Conservation (phyloP, 2,888 invertebrate species). For the Ormyrus labotus region DNA sequence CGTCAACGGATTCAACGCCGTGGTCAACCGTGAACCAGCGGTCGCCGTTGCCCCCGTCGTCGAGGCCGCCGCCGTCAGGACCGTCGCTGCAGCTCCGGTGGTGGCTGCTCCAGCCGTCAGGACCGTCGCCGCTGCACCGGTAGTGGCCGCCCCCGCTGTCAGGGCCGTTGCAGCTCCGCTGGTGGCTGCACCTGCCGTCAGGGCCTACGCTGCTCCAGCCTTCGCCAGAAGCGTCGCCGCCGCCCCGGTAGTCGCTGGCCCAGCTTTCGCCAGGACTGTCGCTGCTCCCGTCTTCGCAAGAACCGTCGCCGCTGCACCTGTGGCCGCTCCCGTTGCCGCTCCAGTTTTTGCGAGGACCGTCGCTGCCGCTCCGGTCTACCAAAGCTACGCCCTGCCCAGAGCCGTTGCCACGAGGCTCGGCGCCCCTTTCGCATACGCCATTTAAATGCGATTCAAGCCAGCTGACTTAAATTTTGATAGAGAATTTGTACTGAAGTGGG, state of each 20-base stretch:
- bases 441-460: constrained; percentile 3
- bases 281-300: constrained; percentile 49
- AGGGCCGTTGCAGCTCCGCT: constrained; percentile 19
- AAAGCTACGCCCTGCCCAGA: constrained; percentile 63
- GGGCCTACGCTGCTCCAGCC: constrained; percentile 41
- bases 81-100: constrained; percentile 33
- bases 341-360: constrained; percentile 54
- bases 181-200: neutral
- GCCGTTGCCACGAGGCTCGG: constrained; percentile 65
- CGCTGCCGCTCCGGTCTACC: constrained; percentile 55
- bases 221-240: constrained; percentile 45
- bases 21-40: constrained; percentile 56
- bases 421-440: constrained; percentile 46
- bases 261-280: constrained; percentile 15
- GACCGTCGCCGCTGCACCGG: constrained; percentile 26
- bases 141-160: neutral
- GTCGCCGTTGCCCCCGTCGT: constrained; percentile 55
- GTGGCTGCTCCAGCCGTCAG: neutral
- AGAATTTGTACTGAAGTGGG: neutral
- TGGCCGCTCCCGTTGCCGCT: neutral
- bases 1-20: constrained; percentile 60
- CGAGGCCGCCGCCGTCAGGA: constrained; percentile 8
- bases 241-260: constrained; percentile 27
- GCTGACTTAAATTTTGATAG: constrained; percentile 1
- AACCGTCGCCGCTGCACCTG: constrained; percentile 30